Percentiles rank a stretch among this genome's conserved stretches.
These are phyloP conservation scores for Lasiommata megera DNA, from an alignment of 2,888 invertebrate species.

Conservation along the genomic window DNA sequence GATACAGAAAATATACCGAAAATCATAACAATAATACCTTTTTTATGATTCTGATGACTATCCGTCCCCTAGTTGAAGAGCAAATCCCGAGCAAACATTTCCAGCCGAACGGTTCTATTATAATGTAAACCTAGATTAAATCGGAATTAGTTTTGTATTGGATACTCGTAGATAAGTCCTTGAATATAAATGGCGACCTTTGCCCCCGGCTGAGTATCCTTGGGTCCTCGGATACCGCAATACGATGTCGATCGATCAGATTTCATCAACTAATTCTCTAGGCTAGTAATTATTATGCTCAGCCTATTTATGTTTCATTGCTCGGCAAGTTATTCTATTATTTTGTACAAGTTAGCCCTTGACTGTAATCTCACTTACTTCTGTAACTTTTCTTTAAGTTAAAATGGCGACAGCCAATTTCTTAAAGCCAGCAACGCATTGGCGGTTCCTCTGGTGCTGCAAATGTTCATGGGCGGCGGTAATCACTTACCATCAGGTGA, in stretches of 20 bases:
- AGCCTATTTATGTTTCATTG: no score
- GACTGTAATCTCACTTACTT: no score
- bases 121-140: slow-evolving; percentile 11
- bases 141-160: slow-evolving; percentile 18
- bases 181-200: slow-evolving; percentile 21
- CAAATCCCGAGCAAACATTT: neutral
- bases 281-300: neutral
- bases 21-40: neutral
- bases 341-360: no score
- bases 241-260: slow-evolving; percentile 5
- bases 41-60: neutral
- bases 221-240: slow-evolving; percentile 9
- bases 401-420: no score
- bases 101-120: neutral
- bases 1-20: neutral
- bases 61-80: neutral
- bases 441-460: no score
- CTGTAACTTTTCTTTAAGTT: no score
- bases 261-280: slow-evolving; percentile 3
- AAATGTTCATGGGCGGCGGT: no score
- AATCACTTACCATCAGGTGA: no score
- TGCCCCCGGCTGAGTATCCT: slow-evolving; percentile 17
- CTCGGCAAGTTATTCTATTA: no score
- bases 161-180: slow-evolving; percentile 14
- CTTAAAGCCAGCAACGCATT: no score